Conservation (phyloP, 2,888 invertebrate genomes). For the Nudaria mundana region DNA sequence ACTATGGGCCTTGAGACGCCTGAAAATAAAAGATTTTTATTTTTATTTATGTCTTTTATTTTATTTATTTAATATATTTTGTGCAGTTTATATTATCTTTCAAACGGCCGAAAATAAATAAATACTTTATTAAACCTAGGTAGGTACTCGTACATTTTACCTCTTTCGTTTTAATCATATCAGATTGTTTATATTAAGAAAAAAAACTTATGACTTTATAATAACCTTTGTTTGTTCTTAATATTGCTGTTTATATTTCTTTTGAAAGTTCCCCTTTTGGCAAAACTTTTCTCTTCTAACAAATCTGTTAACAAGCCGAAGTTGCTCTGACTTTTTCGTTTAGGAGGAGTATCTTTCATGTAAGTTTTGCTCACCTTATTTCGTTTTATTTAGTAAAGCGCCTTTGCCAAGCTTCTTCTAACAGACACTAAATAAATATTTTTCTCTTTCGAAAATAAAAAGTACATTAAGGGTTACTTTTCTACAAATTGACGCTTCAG, state of each 20-base stretch:
- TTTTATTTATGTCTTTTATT: too few relatives aligned
- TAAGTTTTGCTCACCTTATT: not conserved
- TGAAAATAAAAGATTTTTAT: too few relatives aligned
- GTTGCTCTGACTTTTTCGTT: constrained; percentile 1
- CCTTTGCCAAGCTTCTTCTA: not conserved
- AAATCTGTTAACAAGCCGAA: not conserved
- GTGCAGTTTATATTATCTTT: too few relatives aligned
- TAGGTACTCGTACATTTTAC: too few relatives aligned
- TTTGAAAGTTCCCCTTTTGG: not conserved
- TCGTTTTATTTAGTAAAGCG: not conserved
- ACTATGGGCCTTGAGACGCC: too few relatives aligned
- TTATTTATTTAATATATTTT: too few relatives aligned
- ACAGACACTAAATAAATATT: not conserved
- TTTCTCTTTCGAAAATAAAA: constrained; percentile 1
- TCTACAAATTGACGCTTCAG: constrained; percentile 5
- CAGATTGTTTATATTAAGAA: too few relatives aligned
- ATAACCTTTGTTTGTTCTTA: too few relatives aligned
- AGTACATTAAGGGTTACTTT: constrained; percentile 1
- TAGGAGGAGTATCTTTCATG: not conserved
- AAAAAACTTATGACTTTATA: too few relatives aligned
- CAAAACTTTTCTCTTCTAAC: not conserved
- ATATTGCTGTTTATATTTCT: not conserved
- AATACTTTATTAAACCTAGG: too few relatives aligned
- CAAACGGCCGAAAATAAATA: too few relatives aligned
- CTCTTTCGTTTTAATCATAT: too few relatives aligned